Base-by-base conservation (phyloP, 2,888 invertebrate genomes). In the Chymomyza amoena region DNA sequence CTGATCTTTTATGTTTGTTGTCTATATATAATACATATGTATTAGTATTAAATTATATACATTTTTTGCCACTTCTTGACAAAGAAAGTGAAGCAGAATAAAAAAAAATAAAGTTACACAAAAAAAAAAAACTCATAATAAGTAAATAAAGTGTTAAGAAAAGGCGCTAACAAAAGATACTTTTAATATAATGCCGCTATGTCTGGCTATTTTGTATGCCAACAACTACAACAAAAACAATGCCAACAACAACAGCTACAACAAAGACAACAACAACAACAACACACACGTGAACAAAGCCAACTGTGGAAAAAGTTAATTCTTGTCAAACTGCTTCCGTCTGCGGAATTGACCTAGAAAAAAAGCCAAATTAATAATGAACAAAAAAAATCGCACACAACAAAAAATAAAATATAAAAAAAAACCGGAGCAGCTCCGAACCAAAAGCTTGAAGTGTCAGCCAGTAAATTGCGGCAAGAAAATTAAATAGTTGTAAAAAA, bases 301-400 rank as follows among this genome's bases (percentile, higher is more conserved):
- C 65, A 45, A 75, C 70, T 71, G 82, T 79, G 79, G 73, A 77
- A 83, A 78, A 81, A 86, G 77, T 84, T 73, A 75, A 81, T 86
- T 86, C 80, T 86, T 76, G 86, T 85, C 83, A 80, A 83, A 80
- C 81, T 73, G 74, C 79, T 86, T 81, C 84, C 80, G 81, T 84
- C 75, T 84, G 80, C 72, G 74, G 75, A 86, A 80, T 80, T 84
- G 84, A 84, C 84, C 84, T 75, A 86, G 76, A 84, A 80, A 84
- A 25, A 80, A 70, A 73, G 39, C 39, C 39, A 45, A 45, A 45
- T 45, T 45, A 45, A 45, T 13, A 45, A 45, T 80, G 82, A 84
- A 81, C n/a, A 85, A 76, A 78, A 75, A 79, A 82, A 81, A 74
- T 76, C 69, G 73, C 73, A 65, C 36, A 60, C 59, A 59, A 59